phyloP scores from a whole-genome alignment of 1,140 invertebrate genomes.

The Philotrypesis tridentata region DNA sequence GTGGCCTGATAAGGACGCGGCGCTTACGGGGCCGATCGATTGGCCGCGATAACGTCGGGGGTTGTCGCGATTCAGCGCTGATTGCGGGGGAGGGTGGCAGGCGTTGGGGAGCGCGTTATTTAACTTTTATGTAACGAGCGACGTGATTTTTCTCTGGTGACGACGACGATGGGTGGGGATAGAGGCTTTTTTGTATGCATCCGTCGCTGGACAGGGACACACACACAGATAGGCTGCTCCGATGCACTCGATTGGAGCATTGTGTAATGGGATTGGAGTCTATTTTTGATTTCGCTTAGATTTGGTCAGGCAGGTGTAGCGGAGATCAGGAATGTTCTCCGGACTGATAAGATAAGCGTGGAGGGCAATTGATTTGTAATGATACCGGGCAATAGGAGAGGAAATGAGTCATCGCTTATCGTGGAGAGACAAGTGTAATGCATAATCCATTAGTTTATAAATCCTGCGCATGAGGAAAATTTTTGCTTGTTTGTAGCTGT shows the following conservation, averaged over 20 bases:
- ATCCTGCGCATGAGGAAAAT: too few relatives aligned
- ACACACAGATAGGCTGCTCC: too few relatives aligned
- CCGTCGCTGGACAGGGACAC: neutral
- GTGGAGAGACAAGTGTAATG: neutral
- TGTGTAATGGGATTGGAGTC: neutral
- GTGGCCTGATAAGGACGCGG: neutral
- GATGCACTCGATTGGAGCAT: neutral
- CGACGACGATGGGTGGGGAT: neutral
- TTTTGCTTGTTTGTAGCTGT: too few relatives aligned
- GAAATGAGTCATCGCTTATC: neutral
- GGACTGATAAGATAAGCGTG: slow-evolving; percentile 24
- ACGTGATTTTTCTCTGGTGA: neutral
- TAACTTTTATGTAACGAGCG: neutral
- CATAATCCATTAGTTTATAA: neutral
- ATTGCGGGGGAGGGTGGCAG: too few relatives aligned
- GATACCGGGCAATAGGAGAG: neutral
- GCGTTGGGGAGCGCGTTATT: too few relatives aligned
- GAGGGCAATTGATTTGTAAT: neutral
- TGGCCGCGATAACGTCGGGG: neutral
- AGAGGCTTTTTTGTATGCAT: neutral
- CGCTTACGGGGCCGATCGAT: neutral
- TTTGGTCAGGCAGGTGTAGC: neutral
- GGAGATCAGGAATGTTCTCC: neutral
- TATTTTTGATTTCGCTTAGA: neutral
- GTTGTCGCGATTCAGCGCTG: neutral